Base-by-base conservation (phyloP, 2,113 vertebrate genomes). In the Apeltes quadracus region DNA sequence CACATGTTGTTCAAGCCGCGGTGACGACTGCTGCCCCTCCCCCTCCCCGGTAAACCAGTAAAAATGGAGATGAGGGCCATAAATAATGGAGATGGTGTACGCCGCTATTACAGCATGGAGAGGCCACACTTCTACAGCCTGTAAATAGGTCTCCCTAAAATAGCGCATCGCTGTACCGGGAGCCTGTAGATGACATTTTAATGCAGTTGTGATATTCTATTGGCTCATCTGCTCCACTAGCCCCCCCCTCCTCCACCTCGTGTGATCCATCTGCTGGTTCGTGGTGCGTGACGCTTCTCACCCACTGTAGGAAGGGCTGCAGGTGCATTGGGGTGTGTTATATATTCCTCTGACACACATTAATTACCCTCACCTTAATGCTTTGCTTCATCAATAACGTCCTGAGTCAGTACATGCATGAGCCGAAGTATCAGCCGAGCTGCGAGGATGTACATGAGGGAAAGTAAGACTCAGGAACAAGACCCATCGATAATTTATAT, bases 81-180 rank as follows among this genome's bases (percentile, higher is more conserved):
- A 94, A 95, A 95, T 95, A 94, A 95, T 93, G 92, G 90, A 95
- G 85, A 89, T 78, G 76, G 86, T 81, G 76, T 85, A 91, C 74
- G 81, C 88, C 86, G 88, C 92, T 86, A 88, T 93, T 95, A 76
- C 75, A 71, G 90, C 79, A 64, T 87, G 92, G 90, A 94, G 93
- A 92, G 88, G 87, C 90, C 71, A 82, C 89, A 76, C 88, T 92
- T 92, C 91, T 89, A 89, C 63, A 67, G 87, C 88, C 92, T 91
- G 93, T 90, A 93, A 95, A 95, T 89, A 85, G 92, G 76, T 86
- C 81, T 89, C 93, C 74, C 89, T 91, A 91, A 93, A 93, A 93
- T 90, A 93, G 87, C 83, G 68, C 82, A 80, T 84, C 79, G 75
- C 58, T 85, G 84, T 48, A 48, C 76, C 11, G 61, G 68, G 76